Evolutionary conservation across 2,113 vertebrate species (phyloP).

Genomic region (Laticauda laticaudata): DNA sequence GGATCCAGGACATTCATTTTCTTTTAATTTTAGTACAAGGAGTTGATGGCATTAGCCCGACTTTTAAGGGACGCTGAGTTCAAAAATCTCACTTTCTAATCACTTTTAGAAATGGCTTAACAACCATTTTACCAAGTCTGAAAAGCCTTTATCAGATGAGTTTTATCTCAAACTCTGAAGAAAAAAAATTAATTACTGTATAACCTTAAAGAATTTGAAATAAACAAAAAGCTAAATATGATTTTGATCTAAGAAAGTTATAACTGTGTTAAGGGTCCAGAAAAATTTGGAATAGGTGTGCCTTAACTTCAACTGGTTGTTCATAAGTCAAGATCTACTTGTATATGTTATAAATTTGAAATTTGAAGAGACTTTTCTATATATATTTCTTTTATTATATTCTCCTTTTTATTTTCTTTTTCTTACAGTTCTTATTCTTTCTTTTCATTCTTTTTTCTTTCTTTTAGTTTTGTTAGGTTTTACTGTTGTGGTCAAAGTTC

Average conservation of each 20-base stretch:
- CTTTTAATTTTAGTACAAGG: neutral
- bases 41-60: neutral
- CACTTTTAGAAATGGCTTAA: neutral
- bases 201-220: neutral
- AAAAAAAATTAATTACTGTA: neutral
- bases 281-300: neutral
- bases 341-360: neutral
- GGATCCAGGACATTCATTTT: neutral
- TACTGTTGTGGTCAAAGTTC: neutral
- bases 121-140: neutral
- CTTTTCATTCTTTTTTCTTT: neutral
- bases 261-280: neutral
- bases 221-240: neutral
- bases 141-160: neutral
- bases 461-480: neutral
- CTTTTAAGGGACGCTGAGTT: neutral
- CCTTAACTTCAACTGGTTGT: neutral
- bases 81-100: neutral
- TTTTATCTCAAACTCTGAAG: neutral
- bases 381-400: neutral
- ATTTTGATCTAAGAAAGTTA: neutral
- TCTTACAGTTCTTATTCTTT: neutral
- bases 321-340: neutral
- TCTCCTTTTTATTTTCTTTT: neutral
- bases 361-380: neutral